phyloP scores from a whole-genome alignment of 1,140 invertebrate genomes.

The Eurosta solidaginis region DNA sequence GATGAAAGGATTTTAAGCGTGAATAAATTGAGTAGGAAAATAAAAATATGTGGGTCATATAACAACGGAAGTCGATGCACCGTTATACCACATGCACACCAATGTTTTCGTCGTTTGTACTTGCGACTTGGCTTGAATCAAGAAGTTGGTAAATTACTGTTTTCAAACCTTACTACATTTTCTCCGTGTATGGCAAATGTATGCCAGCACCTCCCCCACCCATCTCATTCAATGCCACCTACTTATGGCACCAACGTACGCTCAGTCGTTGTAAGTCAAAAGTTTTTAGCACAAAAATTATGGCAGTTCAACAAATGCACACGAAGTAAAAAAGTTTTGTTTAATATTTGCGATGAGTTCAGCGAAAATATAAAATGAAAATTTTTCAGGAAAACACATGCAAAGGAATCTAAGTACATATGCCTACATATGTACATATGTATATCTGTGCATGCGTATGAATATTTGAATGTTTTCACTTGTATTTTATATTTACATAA shows the following conservation, averaged over 20 bases:
- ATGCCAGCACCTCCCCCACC: too few species aligned
- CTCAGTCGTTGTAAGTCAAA: constrained; percentile 26
- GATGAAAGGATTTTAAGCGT: neutral
- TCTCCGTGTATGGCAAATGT: too few species aligned
- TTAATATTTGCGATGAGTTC: neutral
- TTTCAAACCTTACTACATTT: too few species aligned
- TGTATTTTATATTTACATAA: too few species aligned
- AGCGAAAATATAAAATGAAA: neutral
- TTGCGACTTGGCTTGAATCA: too few species aligned
- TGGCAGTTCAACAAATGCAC: constrained; percentile 19
- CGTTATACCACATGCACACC: neutral
- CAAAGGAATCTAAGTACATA: neutral
- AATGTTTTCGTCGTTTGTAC: neutral
- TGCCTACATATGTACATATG: too few species aligned
- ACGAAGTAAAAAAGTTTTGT: constrained; percentile 2
- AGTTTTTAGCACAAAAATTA: constrained; percentile 9
- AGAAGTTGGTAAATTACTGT: too few species aligned
- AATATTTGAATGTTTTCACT: too few species aligned
- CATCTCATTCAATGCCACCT: neutral
- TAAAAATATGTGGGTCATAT: constrained; percentile 11
- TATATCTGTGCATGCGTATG: too few species aligned
- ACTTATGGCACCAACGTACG: neutral
- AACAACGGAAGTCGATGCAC: constrained; percentile 8
- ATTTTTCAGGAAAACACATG: neutral
- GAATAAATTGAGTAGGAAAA: neutral